phyloP scores from a whole-genome alignment of 1,140 invertebrate species.

The Penaeus chinensis region DNA sequence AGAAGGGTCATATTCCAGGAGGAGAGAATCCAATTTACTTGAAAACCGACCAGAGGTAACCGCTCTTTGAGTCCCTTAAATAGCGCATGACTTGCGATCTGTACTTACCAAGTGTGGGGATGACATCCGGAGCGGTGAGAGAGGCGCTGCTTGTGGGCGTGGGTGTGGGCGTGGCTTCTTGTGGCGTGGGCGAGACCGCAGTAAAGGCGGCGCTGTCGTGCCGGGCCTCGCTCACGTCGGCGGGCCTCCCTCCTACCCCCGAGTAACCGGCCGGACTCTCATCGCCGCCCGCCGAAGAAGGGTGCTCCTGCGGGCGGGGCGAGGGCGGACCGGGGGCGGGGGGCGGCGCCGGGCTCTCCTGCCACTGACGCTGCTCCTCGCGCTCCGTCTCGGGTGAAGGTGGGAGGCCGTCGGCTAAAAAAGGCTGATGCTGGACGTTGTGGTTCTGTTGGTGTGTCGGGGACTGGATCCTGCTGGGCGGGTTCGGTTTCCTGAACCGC shows the following conservation, averaged over 20 bases:
- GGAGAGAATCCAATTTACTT: no score
- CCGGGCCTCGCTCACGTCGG: constrained; percentile 31
- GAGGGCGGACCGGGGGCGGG: constrained; percentile 57
- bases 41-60: no score
- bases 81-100: no score
- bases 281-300: constrained; percentile 53
- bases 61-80: no score
- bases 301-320: constrained; percentile 44
- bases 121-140: constrained; percentile 21
- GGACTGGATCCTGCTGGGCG: constrained; percentile 22
- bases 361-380: constrained; percentile 87
- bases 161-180: not conserved
- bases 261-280: constrained; percentile 37
- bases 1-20: no score
- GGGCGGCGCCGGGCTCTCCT: constrained; percentile 80
- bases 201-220: constrained; percentile 11
- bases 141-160: not conserved
- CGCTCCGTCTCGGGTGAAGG: constrained; percentile 80
- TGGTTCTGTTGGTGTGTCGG: constrained; percentile 27
- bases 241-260: constrained; percentile 59
- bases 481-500: constrained; percentile 64
- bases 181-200: constrained; percentile 21
- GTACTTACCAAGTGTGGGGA: constrained; percentile 30
- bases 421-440: constrained; percentile 67
- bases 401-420: constrained; percentile 74